Conservation (phyloP, 2,888 invertebrate species). For the Himalopsyche kuldschensis region DNA sequence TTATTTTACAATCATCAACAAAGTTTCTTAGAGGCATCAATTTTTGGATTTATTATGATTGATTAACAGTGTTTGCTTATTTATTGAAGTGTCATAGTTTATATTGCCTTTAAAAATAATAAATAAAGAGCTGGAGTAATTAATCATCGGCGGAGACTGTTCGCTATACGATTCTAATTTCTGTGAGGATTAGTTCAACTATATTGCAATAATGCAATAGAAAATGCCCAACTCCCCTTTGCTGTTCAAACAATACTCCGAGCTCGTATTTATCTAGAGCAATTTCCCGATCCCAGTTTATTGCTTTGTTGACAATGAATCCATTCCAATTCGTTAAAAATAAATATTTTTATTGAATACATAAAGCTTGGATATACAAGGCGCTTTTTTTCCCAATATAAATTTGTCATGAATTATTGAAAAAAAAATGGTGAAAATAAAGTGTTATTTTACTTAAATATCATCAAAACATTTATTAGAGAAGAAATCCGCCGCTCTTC, state of each 20-base stretch:
- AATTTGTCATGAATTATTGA: no score
- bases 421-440: no score
- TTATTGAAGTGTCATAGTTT: no score
- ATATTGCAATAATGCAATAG: background rate
- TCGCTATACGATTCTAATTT: background rate
- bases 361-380: background rate
- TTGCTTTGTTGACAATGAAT: background rate
- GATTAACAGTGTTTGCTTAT: no score
- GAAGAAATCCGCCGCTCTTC: no score
- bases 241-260: background rate
- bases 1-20: no score
- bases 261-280: background rate
- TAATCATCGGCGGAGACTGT: background rate
- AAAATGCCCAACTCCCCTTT: background rate
- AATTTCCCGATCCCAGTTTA: background rate
- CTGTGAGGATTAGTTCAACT: background rate
- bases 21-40: no score
- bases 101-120: background rate
- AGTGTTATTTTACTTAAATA: no score
- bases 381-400: no score
- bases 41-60: no score
- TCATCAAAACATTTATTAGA: no score
- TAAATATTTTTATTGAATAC: background rate
- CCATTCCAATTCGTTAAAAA: background rate
- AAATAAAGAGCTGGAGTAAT: background rate